Evolutionary conservation across 2,888 invertebrate genomes (phyloP), one percentile per base, ranked within the genome.

Genomic region (Sinelater perroti): DNA sequence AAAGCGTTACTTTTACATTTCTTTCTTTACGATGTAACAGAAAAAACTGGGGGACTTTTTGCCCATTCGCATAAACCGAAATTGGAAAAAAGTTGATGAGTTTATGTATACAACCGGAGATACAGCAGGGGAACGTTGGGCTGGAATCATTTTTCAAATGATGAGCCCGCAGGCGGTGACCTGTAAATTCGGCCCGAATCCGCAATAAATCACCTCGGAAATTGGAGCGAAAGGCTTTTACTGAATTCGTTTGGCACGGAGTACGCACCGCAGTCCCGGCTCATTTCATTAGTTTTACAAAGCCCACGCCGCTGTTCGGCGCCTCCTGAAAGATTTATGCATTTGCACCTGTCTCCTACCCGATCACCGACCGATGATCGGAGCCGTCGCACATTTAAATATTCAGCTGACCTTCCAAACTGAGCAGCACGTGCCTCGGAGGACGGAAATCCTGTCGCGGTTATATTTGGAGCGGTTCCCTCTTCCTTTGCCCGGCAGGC

Each of bases 321-420:
- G 40, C 40, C 40, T 40, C 24, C 24, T 40, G 40, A 40, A 40
- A 40, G 40, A 40, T 40, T 40, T 40, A 40, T 40, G 40, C 24
- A 20, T 11, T 40, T 40, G 40, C 40, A 40, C 40, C 40, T 40
- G 40, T 21, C 21, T 14, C 40, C 40, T 24, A 40, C 40, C 10
- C 24, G 18, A n/a, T n/a, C 14, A 13, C 24, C 24, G 16, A 13
- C 14, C 7, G 24, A 40, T 14, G 24, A 38, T 20, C 24, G 14
- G 24, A 21, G 24, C 11, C 20, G 33, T 5, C 5, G n/a, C 10
- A 28, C 10, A 28, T 20, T 38, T 38, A 11, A 38, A 40, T 40
- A 40, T 40, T 40, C 24, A 24, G 14, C 7, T 40, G 40, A 26
- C 24, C 14, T 40, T 40, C 14, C 40, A 13, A 20, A 13, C 14